These are phyloP conservation scores for Ctenodactylus gundi DNA, from an alignment of 2,113 vertebrate species.

Conservation along the genomic window DNA sequence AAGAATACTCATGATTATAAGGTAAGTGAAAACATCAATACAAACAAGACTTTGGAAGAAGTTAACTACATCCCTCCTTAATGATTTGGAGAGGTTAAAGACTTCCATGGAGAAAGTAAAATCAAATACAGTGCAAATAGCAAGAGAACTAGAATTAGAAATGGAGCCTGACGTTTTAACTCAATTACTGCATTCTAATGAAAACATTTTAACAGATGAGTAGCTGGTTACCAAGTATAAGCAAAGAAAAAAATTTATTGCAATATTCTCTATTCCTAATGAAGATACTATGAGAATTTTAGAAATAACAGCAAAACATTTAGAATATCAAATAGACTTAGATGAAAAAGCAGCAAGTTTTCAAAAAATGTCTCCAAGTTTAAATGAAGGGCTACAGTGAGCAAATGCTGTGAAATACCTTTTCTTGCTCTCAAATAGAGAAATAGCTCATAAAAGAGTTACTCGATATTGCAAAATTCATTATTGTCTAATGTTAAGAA, in stretches of 20 bases:
- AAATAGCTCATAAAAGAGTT: not conserved
- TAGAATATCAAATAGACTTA: not conserved
- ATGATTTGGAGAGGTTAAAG: not conserved
- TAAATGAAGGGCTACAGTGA: not conserved
- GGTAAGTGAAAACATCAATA: not conserved
- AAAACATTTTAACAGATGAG: not conserved
- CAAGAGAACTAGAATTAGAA: not conserved
- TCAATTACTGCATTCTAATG: not conserved
- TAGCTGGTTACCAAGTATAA: not conserved
- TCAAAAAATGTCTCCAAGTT: not conserved
- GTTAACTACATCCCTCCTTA: not conserved
- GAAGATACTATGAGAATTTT: not conserved
- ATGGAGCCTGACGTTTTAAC: not conserved
- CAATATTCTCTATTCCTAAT: too few relatives aligned
- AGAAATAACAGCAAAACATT: not conserved
- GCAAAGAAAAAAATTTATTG: not conserved
- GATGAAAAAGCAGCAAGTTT: not conserved
- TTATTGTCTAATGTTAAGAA: not conserved
- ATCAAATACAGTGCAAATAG: not conserved
- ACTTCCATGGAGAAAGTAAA: not conserved
- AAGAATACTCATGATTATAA: not conserved
- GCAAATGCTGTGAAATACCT: not conserved
- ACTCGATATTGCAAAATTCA: not conserved
- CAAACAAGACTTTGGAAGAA: not conserved
- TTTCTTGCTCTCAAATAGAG: not conserved